phyloP scores from a whole-genome alignment of 2,888 invertebrate genomes.

The Plebejus anna region DNA sequence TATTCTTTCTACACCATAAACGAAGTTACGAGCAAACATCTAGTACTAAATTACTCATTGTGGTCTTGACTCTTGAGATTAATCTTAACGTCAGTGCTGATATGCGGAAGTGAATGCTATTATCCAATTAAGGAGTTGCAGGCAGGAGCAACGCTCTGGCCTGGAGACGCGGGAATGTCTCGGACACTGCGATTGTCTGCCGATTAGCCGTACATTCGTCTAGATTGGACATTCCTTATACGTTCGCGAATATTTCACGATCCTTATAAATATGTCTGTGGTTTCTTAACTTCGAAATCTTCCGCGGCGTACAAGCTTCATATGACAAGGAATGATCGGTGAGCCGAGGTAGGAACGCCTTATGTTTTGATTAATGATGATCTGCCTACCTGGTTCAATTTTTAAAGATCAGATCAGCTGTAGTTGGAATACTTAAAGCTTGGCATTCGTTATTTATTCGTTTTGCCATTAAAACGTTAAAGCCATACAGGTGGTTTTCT shows the following conservation, averaged over 20 bases:
- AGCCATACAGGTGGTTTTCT: neutral
- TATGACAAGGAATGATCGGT: slow-evolving; percentile 1
- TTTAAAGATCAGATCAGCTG: neutral
- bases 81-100: slow-evolving; percentile 24
- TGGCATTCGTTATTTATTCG: neutral
- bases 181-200: slow-evolving; percentile 23
- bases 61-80: slow-evolving; percentile 10
- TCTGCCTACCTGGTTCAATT: neutral
- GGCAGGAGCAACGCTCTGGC: slow-evolving; percentile 41
- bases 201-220: slow-evolving; percentile 22
- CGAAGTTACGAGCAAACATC: neutral
- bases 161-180: slow-evolving; percentile 32
- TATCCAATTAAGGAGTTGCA: slow-evolving; percentile 47
- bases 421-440: neutral
- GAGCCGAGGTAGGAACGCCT: neutral
- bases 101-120: slow-evolving; percentile 41
- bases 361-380: neutral
- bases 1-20: neutral
- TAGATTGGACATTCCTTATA: slow-evolving; percentile 20
- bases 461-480: neutral
- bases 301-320: neutral
- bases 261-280: slow-evolving; percentile 10
- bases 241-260: neutral
- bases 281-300: neutral
- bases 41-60: neutral